A percentile compares a stretch with the other conserved stretches of the same genome.
Conservation (phyloP, 2,113 vertebrate genomes). For the Paracanthobrama guichenoti region DNA sequence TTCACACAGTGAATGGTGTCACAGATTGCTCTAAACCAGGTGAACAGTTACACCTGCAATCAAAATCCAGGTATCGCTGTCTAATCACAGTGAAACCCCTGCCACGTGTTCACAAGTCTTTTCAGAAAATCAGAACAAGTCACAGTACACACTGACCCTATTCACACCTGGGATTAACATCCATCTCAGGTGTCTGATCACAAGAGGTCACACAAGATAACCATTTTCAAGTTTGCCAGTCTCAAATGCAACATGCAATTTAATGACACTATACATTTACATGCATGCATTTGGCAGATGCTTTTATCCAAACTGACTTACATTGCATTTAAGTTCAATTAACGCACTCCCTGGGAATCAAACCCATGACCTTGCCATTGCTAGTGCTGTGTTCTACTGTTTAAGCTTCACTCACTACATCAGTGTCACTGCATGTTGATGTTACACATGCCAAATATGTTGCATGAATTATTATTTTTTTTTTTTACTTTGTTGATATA, state of each 20-base stretch:
- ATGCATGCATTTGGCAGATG: background rate
- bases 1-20: conserved; percentile 45
- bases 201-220: background rate
- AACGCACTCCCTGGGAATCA: background rate
- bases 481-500: too few species aligned
- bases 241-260: background rate
- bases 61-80: conserved; percentile 27
- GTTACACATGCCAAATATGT: too few species aligned
- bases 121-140: conserved; percentile 3
- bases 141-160: background rate
- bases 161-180: background rate
- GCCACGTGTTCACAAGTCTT: background rate
- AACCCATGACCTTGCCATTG: background rate
- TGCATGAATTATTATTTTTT: too few species aligned
- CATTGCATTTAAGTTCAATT: background rate
- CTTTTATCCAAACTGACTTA: background rate
- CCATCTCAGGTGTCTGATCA: conserved; percentile 1
- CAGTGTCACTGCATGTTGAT: too few species aligned
- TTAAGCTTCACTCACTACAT: too few species aligned
- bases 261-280: background rate
- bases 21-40: conserved; percentile 54
- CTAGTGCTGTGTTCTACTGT: too few species aligned
- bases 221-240: conserved; percentile 32
- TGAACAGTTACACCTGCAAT: conserved; percentile 30
- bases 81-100: background rate